These are phyloP conservation scores for Xanthia togata DNA, from an alignment of 2,888 invertebrate species.

Conservation along the genomic window DNA sequence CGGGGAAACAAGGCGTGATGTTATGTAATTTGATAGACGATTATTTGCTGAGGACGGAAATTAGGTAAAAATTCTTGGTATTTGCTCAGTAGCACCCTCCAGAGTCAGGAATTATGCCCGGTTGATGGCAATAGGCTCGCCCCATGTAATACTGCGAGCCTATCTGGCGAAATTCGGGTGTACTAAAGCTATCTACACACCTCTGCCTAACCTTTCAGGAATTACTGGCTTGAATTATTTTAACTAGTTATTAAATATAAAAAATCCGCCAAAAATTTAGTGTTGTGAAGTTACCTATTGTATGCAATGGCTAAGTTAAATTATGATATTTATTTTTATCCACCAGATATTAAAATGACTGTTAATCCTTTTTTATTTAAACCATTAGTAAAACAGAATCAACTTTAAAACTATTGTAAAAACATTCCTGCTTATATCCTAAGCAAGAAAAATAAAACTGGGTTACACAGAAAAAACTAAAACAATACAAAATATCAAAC, in stretches of 20 bases:
- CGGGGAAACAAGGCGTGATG: no score
- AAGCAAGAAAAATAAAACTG: background rate
- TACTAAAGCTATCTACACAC: background rate
- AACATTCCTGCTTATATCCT: background rate
- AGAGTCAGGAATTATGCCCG: background rate
- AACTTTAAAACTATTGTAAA: background rate
- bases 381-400: background rate
- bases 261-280: background rate
- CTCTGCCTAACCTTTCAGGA: background rate
- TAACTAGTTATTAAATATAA: background rate
- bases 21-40: no score
- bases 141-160: no score
- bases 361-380: no score
- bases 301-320: background rate
- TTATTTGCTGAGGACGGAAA: constrained; percentile 3
- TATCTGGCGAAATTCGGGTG: background rate
- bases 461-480: background rate
- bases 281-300: background rate
- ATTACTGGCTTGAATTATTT: background rate
- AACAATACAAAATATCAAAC: constrained; percentile 4
- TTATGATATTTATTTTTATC: background rate
- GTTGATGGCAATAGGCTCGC: no score
- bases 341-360: no score
- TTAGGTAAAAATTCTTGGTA: background rate
- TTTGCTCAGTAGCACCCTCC: background rate